These are phyloP conservation scores for Caracal caracal DNA, from an alignment of 2,113 vertebrate species.

Conservation along the genomic window DNA sequence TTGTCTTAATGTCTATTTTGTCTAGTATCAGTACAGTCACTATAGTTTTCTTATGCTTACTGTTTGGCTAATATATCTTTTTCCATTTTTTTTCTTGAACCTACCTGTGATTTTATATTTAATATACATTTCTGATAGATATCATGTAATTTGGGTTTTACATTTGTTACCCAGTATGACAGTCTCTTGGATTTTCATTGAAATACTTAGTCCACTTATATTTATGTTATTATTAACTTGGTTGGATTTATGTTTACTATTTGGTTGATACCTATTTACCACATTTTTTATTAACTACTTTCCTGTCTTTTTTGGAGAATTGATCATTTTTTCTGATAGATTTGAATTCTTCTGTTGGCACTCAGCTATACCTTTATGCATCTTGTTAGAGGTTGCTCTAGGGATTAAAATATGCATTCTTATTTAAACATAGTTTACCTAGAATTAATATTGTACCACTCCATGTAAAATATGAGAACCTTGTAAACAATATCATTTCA, in stretches of 20 bases:
- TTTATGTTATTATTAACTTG: background rate
- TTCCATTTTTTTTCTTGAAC: background rate
- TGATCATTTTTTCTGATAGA: background rate
- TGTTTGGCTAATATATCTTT: background rate
- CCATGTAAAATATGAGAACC: background rate
- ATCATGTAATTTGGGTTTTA: background rate
- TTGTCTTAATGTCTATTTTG: background rate
- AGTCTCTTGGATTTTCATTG: background rate
- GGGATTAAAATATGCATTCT: background rate
- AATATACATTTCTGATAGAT: background rate
- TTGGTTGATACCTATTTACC: background rate
- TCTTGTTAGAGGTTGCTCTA: background rate
- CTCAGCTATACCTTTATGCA: background rate
- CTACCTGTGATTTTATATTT: background rate
- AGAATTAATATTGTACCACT: background rate
- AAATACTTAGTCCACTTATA: background rate
- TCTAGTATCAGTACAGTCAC: background rate
- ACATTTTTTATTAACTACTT: background rate
- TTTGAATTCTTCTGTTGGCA: background rate
- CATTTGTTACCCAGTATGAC: background rate
- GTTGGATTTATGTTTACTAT: background rate
- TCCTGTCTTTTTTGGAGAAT: background rate
- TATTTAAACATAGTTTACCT: background rate
- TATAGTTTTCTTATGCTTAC: background rate
- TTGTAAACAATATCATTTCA: background rate